Evolutionary conservation across 2,797 vertebrate genomes (phyloP), one percentile per base, ranked within the genome.

Genomic region (Philypnodon macrostomus): DNA sequence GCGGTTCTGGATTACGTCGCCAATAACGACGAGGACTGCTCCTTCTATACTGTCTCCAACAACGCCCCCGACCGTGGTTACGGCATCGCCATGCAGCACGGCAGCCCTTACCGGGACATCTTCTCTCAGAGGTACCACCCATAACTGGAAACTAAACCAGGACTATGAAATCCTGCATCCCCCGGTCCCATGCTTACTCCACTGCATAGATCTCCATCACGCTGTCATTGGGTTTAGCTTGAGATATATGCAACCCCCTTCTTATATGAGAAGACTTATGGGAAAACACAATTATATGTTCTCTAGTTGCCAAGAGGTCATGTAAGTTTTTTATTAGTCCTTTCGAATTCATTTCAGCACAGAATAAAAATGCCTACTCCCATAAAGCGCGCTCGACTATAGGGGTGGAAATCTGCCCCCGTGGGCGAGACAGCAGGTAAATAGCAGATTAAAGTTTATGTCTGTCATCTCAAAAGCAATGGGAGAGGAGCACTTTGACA

Each of bases 21-120:
- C 57, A 95, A 98, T 79, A 98, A 96, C 4, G 96, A 98, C 0
- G 94, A 94, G 0, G 97, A 98, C 37, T 99, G 97, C 51, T 93
- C 96, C 42, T 95, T 99, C 73, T 97, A 98, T 81, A 95, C 94
- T 0, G 82, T 96, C 0, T 93, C 92, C 57, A 98, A 89, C 81
- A 93, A 81, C 0, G 90, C 94, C 10, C 93, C 95, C 0, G 97
- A 99, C 73, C 89, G 96, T 19, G 97, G 97, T 2, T 99, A 99
- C 0, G 96, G 96, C 30, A 96, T 99, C 5, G 97, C 97, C 19
- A 90, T 99, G 84, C 97, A 99, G 58, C 95, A 99, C 0, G 96
- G 96, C 67, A 98, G 96, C 77, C 95, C 97, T 38, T 99, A 99
- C 88, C 80, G 97, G 46, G 97, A 99, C 13, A 91, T 93, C 37